Evolutionary conservation across 2,888 invertebrate species (phyloP).

Genomic region (Cepaea hortensis): DNA sequence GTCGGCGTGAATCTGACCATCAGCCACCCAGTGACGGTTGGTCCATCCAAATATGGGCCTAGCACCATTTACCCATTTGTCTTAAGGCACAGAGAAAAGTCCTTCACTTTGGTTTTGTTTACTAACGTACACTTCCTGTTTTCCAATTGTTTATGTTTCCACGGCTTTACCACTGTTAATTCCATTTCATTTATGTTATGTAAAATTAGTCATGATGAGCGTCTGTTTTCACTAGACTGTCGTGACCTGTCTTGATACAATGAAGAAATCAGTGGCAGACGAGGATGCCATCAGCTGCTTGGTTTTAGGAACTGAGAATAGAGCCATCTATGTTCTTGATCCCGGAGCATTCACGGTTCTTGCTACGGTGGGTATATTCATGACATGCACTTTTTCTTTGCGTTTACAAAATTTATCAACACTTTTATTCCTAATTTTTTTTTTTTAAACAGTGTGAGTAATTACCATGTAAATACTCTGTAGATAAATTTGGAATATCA

Average conservation of each 20-base stretch:
- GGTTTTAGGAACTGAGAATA: constrained; percentile 91
- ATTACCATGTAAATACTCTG: neutral
- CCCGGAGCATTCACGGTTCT: constrained; percentile 91
- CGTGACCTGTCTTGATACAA: constrained; percentile 86
- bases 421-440: neutral
- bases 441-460: neutral
- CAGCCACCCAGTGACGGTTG: no score
- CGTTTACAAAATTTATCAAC: neutral
- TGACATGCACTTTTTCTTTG: no score
- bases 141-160: no score
- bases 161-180: no score
- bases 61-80: no score
- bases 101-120: no score
- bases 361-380: constrained; percentile 76
- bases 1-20: no score
- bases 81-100: no score
- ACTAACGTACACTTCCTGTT: no score
- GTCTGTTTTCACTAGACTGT: constrained; percentile 78
- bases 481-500: neutral
- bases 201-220: no score
- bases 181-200: no score
- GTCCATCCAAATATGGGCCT: no score
- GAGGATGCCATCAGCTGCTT: constrained; percentile 87
- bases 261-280: constrained; percentile 86
- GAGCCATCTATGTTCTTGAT: constrained; percentile 89